Conservation (phyloP, 1,140 invertebrate species). For the Leucophenga varia region DNA sequence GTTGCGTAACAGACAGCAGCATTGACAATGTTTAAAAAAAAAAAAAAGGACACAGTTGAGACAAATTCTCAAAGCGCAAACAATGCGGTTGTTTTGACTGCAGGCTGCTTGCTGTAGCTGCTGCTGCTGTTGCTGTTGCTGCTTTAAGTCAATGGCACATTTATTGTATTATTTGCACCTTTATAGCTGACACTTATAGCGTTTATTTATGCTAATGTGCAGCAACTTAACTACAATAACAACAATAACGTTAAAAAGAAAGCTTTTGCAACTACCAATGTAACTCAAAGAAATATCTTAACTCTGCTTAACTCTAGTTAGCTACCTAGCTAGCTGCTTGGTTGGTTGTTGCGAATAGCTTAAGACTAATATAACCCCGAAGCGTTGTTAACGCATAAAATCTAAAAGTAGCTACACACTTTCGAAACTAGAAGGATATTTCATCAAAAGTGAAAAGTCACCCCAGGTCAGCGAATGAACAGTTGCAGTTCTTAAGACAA, state of each 20-base stretch:
- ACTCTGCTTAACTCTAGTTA: too few species aligned
- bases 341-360: constrained; percentile 19
- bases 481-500: constrained; percentile 41
- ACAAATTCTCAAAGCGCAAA: too few species aligned
- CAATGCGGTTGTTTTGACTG: background rate
- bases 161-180: constrained; percentile 50
- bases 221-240: background rate
- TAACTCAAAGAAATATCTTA: too few species aligned
- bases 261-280: too few species aligned
- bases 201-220: constrained; percentile 52
- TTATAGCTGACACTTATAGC: constrained; percentile 47
- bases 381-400: constrained; percentile 47
- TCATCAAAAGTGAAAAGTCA: background rate
- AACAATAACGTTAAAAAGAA: too few species aligned
- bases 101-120: background rate
- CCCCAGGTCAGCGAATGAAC: constrained; percentile 1
- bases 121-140: background rate
- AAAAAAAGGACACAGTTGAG: too few species aligned
- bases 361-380: constrained; percentile 51
- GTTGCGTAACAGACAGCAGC: too few species aligned
- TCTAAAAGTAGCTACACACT: constrained; percentile 20
- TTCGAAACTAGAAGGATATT: constrained; percentile 2
- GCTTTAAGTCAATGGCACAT: constrained; percentile 11
- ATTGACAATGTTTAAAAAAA: too few species aligned
- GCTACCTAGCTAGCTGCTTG: too few species aligned